A percentile compares a stretch with the other conserved stretches of the same genome.
Conservation (phyloP, 1,140 invertebrate species). For the Trinorchestia longiramus region DNA sequence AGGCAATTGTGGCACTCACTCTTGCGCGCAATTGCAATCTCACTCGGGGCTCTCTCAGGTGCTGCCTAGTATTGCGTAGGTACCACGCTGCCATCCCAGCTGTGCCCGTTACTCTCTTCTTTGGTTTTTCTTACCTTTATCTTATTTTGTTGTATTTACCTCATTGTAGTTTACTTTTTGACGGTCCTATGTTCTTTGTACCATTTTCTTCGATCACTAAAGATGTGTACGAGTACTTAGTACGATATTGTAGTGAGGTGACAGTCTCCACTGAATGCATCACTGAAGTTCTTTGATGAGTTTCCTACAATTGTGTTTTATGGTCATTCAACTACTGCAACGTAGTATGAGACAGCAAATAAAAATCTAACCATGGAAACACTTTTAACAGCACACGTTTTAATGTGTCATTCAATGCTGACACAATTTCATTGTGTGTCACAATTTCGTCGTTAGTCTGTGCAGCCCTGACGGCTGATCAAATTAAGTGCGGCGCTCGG, state of each 20-base stretch:
- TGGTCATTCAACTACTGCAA: background rate
- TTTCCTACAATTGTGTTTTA: background rate
- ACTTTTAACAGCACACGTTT: background rate
- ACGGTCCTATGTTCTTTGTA: too few relatives aligned
- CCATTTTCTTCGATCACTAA: too few relatives aligned
- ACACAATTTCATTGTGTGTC: background rate
- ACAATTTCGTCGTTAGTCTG: background rate
- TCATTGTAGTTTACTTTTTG: too few relatives aligned
- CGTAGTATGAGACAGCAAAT: background rate
- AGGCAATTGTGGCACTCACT: background rate
- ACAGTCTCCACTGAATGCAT: background rate
- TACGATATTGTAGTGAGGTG: too few relatives aligned
- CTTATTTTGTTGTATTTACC: background rate
- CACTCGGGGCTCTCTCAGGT: background rate
- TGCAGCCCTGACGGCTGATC: background rate
- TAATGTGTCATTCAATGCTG: constrained; percentile 1
- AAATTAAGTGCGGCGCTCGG: background rate
- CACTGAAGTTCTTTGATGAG: background rate
- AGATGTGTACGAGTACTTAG: too few relatives aligned
- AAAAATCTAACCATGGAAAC: background rate
- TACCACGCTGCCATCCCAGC: background rate
- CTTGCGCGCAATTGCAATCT: background rate
- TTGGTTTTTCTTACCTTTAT: background rate
- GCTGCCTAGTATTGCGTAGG: background rate
- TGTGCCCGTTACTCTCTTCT: background rate